A percentile compares a stretch with the other conserved stretches of the same genome.
Evolutionary conservation across 2,113 vertebrate species (phyloP).

Genomic region (Tiliqua scincoides): DNA sequence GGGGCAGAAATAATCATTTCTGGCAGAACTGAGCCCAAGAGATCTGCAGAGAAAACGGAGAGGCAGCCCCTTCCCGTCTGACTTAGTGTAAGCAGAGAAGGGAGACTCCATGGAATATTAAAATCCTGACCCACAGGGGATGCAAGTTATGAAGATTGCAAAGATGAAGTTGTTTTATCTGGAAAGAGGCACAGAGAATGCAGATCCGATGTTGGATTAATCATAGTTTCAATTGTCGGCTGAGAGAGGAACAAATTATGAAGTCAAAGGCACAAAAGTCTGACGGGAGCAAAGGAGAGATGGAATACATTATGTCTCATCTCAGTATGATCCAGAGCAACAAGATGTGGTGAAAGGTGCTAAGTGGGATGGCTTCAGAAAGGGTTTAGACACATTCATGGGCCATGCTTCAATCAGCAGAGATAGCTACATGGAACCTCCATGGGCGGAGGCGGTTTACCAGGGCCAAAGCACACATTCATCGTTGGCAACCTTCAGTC

Average conservation of each 20-base stretch:
- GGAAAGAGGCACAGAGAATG: background rate
- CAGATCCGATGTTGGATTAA: background rate
- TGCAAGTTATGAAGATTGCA: background rate
- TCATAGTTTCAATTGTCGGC: background rate
- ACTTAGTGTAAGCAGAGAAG: background rate
- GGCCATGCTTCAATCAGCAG: background rate
- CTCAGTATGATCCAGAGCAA: background rate
- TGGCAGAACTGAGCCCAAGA: background rate
- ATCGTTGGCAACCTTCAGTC: too few species aligned
- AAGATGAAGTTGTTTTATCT: background rate
- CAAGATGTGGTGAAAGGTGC: background rate
- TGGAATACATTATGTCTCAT: background rate
- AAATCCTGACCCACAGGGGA: background rate
- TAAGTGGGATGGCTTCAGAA: background rate
- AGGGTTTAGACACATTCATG: too few species aligned
- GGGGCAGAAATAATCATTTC: background rate
- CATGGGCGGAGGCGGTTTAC: background rate
- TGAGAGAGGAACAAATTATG: background rate
- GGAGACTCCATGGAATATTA: background rate
- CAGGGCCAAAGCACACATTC: background rate
- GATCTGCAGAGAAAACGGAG: background rate
- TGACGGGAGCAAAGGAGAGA: background rate
- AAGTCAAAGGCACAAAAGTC: background rate
- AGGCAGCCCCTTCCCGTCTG: background rate
- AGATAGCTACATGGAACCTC: background rate